A percentile compares a stretch with the other conserved stretches of the same genome.
These are phyloP conservation scores for Cabera pusaria DNA, from an alignment of 2,888 invertebrate species.

Conservation along the genomic window DNA sequence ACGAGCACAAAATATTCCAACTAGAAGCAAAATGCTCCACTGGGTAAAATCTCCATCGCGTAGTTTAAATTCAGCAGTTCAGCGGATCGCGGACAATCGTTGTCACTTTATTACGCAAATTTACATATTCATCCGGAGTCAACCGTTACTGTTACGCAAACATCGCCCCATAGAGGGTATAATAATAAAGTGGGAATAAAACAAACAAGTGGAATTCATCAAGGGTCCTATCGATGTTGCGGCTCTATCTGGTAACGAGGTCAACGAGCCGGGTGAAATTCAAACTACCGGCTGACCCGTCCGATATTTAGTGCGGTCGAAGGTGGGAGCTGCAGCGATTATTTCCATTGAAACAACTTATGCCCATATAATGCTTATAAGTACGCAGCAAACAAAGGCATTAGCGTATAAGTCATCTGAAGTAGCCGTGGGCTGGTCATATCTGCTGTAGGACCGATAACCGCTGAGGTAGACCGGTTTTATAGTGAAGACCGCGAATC, in stretches of 20 bases:
- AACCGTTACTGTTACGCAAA: conserved; percentile 11
- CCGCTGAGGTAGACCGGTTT: too few relatives aligned
- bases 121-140: conserved; percentile 17
- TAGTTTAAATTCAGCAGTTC: conserved; percentile 7
- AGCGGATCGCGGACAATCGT: conserved; percentile 7
- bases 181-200: conserved; percentile 26
- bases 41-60: not conserved
- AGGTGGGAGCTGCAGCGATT: conserved; percentile 1
- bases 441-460: too few relatives aligned
- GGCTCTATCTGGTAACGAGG: conserved; percentile 35
- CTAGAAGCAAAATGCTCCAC: not conserved
- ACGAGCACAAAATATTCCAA: too few relatives aligned
- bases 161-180: conserved; percentile 17
- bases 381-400: too few relatives aligned
- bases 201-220: conserved; percentile 45
- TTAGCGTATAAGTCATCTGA: too few relatives aligned
- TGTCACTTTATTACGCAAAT: conserved; percentile 14
- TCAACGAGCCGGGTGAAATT: conserved; percentile 47
- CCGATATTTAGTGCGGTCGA: conserved; percentile 44
- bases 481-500: too few relatives aligned
- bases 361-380: too few relatives aligned
- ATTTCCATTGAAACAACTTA: too few relatives aligned
- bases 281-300: conserved; percentile 42
- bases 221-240: conserved; percentile 48
- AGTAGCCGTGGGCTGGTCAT: too few relatives aligned